Evolutionary conservation across 2,888 invertebrate species (phyloP).

Genomic region (Spodoptera exigua): DNA sequence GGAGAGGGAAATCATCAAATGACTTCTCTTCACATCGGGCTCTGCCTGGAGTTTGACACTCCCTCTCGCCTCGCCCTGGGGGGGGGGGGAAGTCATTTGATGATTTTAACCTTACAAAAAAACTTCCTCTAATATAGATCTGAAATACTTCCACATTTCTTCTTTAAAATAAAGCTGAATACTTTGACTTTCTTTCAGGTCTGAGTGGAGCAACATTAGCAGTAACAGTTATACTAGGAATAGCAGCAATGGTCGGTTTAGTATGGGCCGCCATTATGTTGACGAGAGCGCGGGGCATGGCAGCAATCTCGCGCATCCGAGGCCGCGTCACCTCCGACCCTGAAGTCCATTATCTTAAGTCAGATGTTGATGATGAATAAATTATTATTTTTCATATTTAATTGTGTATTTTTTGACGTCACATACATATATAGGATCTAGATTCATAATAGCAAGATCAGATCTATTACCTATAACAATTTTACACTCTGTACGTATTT

Average conservation of each 20-base stretch:
- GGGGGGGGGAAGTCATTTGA: no score
- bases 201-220: conserved; percentile 59
- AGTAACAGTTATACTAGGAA: conserved; percentile 60
- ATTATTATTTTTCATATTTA: conserved; percentile 44
- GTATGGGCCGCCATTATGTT: conserved; percentile 48
- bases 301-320: conserved; percentile 65
- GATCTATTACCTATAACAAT: no score
- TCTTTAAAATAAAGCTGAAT: not conserved
- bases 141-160: no score
- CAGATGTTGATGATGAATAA: conserved; percentile 70
- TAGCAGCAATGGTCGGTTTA: conserved; percentile 36
- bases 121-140: no score
- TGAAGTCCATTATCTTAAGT: conserved; percentile 77
- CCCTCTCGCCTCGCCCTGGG: no score
- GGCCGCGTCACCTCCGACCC: conserved; percentile 68
- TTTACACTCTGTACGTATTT: no score
- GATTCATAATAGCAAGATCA: no score
- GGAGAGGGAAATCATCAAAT: no score
- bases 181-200: conserved; percentile 51
- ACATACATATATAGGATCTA: no score
- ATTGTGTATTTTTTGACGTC: conserved; percentile 1
- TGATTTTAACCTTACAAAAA: no score
- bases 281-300: conserved; percentile 59
- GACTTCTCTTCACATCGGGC: no score
- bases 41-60: no score